These are phyloP conservation scores for Protomyctophum bolini DNA, from an alignment of 2,113 vertebrate species.

Conservation along the genomic window DNA sequence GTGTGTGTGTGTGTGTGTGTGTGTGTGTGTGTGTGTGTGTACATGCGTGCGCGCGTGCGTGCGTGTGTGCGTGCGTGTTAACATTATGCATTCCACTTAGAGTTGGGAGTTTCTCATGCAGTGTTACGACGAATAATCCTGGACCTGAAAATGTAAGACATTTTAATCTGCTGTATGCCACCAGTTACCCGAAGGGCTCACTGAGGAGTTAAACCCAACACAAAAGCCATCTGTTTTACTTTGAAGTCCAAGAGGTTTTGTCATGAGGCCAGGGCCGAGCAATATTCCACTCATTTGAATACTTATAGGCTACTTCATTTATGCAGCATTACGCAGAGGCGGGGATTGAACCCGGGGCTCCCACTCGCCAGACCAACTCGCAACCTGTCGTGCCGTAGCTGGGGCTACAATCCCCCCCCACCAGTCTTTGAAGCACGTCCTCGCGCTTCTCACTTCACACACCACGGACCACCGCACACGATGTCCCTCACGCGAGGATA, in stretches of 20 bases:
- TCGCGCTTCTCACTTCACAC: no score
- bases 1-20: not conserved
- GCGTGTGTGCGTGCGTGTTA: not conserved
- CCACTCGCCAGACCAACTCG: no score
- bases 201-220: conserved; percentile 2
- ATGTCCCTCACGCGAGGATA: no score
- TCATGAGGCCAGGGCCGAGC: no score
- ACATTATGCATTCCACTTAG: conserved; percentile 23
- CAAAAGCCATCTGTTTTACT: not conserved
- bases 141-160: conserved; percentile 17
- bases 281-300: no score
- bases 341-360: no score
- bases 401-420: no score
- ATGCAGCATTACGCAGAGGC: no score
- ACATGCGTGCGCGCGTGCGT: not conserved
- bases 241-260: not conserved
- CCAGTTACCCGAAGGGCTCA: not conserved
- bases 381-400: no score
- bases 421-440: no score
- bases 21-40: not conserved
- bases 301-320: no score
- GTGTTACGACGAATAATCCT: not conserved
- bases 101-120: not conserved
- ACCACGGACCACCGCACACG: no score
- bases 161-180: conserved; percentile 3